Evolutionary conservation across 30 jellyfish, hydroid and myxozoan species (phyloP).

Genomic region (Aurelia sp.): DNA sequence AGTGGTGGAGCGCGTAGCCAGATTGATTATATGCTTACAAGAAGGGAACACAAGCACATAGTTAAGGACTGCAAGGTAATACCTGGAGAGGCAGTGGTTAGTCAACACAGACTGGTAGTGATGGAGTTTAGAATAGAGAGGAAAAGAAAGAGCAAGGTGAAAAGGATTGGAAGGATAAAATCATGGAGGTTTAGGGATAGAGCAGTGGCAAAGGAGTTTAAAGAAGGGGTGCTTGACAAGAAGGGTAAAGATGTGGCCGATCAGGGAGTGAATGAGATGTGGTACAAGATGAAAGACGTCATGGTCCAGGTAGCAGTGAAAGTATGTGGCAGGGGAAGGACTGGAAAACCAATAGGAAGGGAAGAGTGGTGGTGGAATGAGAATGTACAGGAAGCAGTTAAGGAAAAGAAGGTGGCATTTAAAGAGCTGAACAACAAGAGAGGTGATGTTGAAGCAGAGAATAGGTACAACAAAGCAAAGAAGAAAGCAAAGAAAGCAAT

Average conservation of each 20-base stretch:
- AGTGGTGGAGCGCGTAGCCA: slow-evolving; percentile 20
- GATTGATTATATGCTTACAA: slow-evolving; percentile 27
- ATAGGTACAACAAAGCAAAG: too few species aligned
- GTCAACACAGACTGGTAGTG: slow-evolving; percentile 20
- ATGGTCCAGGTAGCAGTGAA: slow-evolving; percentile 16
- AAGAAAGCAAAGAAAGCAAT: too few species aligned
- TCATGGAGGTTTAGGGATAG: slow-evolving; percentile 21
- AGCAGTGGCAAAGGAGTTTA: slow-evolving; percentile 16
- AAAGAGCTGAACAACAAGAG: too few species aligned
- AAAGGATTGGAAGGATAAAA: slow-evolving; percentile 15
- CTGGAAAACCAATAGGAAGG: neutral
- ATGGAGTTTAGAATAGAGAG: slow-evolving; percentile 4
- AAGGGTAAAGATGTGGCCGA: slow-evolving; percentile 6
- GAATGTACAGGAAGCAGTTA: neutral
- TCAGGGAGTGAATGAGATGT: slow-evolving; percentile 26
- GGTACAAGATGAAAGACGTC: slow-evolving; percentile 7
- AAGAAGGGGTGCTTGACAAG: slow-evolving; percentile 16
- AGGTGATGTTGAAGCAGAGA: too few species aligned
- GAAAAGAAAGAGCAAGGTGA: slow-evolving; percentile 15
- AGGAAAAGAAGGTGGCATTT: too few species aligned
- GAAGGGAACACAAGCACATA: slow-evolving; percentile 16
- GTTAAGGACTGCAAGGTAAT: slow-evolving; percentile 34
- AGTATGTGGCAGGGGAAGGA: slow-evolving; percentile 17
- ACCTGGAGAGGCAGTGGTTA: slow-evolving; percentile 44
- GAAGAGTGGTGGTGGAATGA: slow-evolving; percentile 5